Base-by-base conservation (phyloP, 2,113 vertebrate genomes). In the Xiphophorus maculatus region DNA sequence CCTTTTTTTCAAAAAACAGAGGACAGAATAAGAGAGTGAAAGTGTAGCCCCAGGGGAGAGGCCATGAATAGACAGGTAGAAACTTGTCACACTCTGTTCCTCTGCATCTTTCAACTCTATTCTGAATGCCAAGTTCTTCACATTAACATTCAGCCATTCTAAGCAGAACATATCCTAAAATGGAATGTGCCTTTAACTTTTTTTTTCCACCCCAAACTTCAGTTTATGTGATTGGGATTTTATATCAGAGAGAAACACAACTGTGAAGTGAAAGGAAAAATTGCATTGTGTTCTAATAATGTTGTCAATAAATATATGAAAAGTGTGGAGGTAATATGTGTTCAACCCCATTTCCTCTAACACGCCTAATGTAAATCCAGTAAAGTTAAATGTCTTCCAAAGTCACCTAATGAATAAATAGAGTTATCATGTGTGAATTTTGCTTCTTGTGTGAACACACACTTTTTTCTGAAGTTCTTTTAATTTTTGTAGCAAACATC, bases 51-150 rank as follows among this genome's bases (percentile, higher is more conserved):
- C 51, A n/a, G 25, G 73, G 77, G 79, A 84, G 37, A 67, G 32
- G 58, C 76, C 75, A 65, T 71, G 82, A 84, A 92, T 87, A 90
- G 73, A 80, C 44, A 79, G 75, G 82, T 80, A 82, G 84, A 78
- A 86, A 71, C 17, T 71, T 74, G 67, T 69, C 74, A 75, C 62
- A 76, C 61, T 35, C 73, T 61, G 60, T 72, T 84, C 63, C 72
- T 79, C 32, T 69, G 68, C 69, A 62, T 76, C 61, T 79, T 66
- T 84, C 73, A 74, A 37, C 4, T 13, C 9, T 15, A 44, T 77
- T 74, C 63, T 19, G 1, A 66, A 19, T 42, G 62, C 11, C 22
- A 29, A 63, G 8, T 71, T 78, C 7, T 48, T 62, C 25, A 71
- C 35, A 25, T 14, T 25, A 9, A 22, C 25, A 27, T 42, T 42